Conservation (phyloP, 2,113 vertebrate species). For the Hemiscyllium ocellatum region DNA sequence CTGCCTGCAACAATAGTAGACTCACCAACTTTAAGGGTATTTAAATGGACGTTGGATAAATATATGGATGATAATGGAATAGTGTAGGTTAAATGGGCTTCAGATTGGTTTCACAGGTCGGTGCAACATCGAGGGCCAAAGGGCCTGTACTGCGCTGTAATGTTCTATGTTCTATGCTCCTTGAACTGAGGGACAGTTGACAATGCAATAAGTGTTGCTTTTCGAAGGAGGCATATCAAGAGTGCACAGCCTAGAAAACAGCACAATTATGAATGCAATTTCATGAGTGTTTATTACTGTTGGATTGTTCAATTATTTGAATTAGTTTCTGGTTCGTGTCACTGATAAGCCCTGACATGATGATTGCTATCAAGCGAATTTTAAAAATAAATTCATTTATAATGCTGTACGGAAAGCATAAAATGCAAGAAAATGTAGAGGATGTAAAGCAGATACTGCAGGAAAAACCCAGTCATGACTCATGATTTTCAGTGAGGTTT, state of each 20-base stretch:
- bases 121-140: no score
- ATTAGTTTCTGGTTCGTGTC: neutral
- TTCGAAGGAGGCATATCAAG: no score
- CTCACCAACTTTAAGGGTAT: no score
- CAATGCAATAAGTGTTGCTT: neutral
- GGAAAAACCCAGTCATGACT: neutral
- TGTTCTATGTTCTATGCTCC: no score
- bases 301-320: neutral
- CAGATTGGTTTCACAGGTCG: no score
- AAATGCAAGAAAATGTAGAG: neutral
- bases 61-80: no score
- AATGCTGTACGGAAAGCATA: neutral
- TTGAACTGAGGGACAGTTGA: no score
- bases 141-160: no score
- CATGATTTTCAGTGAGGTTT: neutral
- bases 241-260: neutral
- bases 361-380: neutral
- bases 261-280: neutral
- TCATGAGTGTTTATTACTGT: neutral
- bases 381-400: neutral
- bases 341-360: neutral
- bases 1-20: no score
- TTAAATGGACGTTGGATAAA: no score
- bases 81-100: no score
- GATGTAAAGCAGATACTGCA: neutral